Percentiles rank a stretch among this genome's conserved stretches.
These are phyloP conservation scores for Drosophila mulleri DNA, from an alignment of 2,888 invertebrate genomes.

Conservation along the genomic window DNA sequence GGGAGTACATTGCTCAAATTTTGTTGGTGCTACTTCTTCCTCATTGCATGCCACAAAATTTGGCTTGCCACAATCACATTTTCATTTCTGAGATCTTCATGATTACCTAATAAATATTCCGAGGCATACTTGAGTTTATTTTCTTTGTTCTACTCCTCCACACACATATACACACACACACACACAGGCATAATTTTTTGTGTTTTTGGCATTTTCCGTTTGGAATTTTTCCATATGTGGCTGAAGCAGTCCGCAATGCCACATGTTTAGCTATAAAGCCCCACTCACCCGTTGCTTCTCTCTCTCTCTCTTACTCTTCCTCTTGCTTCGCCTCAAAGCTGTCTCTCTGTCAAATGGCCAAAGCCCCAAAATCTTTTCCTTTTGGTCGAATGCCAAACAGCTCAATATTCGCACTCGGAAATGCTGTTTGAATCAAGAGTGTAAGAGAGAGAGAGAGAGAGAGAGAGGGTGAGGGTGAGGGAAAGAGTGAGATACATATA, in stretches of 20 bases:
- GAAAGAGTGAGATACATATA: neutral
- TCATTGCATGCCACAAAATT: neutral
- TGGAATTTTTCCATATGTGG: slow-evolving; percentile 28
- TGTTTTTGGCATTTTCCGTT: slow-evolving; percentile 13
- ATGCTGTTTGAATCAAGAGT: neutral
- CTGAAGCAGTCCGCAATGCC: slow-evolving; percentile 21
- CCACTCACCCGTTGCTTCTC: neutral
- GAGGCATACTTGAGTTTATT: slow-evolving; percentile 20
- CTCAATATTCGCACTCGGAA: slow-evolving; percentile 31
- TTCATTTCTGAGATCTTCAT: slow-evolving; percentile 16
- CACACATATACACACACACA: neutral
- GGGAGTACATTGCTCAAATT: neutral
- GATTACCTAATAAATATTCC: slow-evolving; percentile 34
- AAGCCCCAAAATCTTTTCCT: neutral
- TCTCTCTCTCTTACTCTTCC: neutral
- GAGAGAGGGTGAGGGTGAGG: neutral
- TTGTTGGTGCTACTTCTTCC: neutral
- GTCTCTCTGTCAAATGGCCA: neutral
- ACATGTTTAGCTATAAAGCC: slow-evolving; percentile 18
- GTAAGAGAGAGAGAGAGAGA: neutral
- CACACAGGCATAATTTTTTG: neutral
- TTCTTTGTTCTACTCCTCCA: neutral
- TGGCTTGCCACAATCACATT: slow-evolving; percentile 13
- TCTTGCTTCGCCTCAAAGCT: neutral
- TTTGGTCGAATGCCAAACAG: slow-evolving; percentile 23